Evolutionary conservation across 2,797 vertebrate genomes (phyloP), one percentile per base, ranked within the genome.

Genomic region (Parambassis ranga): DNA sequence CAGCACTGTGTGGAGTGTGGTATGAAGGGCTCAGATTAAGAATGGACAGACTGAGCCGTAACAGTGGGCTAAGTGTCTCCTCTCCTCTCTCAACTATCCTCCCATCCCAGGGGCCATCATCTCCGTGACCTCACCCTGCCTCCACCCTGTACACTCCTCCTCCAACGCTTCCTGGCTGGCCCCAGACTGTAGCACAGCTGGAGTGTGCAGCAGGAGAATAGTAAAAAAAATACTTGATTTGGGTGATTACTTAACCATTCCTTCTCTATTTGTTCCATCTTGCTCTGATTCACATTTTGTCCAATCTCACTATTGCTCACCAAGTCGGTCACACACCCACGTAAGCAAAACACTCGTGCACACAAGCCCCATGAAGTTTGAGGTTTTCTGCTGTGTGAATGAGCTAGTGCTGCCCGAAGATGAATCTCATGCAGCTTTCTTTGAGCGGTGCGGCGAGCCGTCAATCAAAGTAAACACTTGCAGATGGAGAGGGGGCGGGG

Each of bases 51-150:
- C 44, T 20, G 67, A 78, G 76, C 57, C 14, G 46, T 63, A 80
- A 83, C 81, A 85, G 76, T 65, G 78, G 69, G 66, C 56, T 10
- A 56, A 76, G 82, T 85, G 77, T 89, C 47, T 80, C 16, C 64
- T 75, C 63, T 72, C 52, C 62, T 42, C 44, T 71, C 57, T 62
- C 50, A 65, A 52, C 38, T 37, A 63, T 82, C 74, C 83, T 86
- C 77, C 83, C 82, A 59, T 83, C 86, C 81, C 84, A 78, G 69
- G 71, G 82, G 87, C 74, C 57, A 65, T 39, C 68, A 78, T 55
- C 61, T 20, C 27, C 8, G 75, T 91, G 89, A 90, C 86, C 79
- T 89, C 89, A 90, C 79, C 77, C 81, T 75, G 65, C 81, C 83
- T 85, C 82, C 84, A 66, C 85, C 82, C 82, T 22, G 14, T 57